Base-by-base conservation (phyloP, 2,113 vertebrate genomes). In the Bubalus kerabau region DNA sequence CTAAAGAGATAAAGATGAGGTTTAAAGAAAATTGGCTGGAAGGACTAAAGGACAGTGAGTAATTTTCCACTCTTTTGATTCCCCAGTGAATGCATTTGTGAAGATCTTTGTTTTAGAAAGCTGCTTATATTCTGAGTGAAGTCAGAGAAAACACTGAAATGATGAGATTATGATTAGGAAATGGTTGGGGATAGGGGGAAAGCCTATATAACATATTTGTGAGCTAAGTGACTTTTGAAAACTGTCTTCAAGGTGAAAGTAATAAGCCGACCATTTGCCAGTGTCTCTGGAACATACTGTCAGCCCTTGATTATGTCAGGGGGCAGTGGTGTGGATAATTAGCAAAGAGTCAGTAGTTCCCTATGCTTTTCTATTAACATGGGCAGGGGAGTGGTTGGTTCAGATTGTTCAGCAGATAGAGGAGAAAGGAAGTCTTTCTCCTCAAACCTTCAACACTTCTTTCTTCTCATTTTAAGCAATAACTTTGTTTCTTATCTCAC, bases 191-290 rank as follows among this genome's bases (percentile, higher is more conserved):
- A 59, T 40, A 21, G 10, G 32, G 13, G 2, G n/a, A 64, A n/a
- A 91, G 32, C 43, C 13, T 32, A 19, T 89, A 12, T 43, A 94
- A 24, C 13, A 36, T 52, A 52, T 90, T 86, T 97, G 81, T 91
- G 16, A 30, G 15, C 48, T 43, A 57, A 96, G 71, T 95, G 76
- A 89, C 48, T 56, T 97, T 78, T 88, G 40, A 96, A 90, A 97
- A 95, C 60, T 71, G 46, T 84, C n/a, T 96, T 97, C 87, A 97
- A 96, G 95, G 95, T 97, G 95, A 98, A 97, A 94, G 28, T 94
- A 86, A 93, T 87, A 91, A 96, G 56, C 23, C 32, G 62, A 83
- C 30, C 10, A 83, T 95, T 54, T 97, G 76, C 74, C 86, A 59
- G 43, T 87, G 81, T 97, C 90, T 76, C 91, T 87, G 92, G 71